Percentiles rank a stretch among this genome's conserved stretches.
Conservation (phyloP, 2,888 invertebrate genomes). For the Xiphydria camelus region DNA sequence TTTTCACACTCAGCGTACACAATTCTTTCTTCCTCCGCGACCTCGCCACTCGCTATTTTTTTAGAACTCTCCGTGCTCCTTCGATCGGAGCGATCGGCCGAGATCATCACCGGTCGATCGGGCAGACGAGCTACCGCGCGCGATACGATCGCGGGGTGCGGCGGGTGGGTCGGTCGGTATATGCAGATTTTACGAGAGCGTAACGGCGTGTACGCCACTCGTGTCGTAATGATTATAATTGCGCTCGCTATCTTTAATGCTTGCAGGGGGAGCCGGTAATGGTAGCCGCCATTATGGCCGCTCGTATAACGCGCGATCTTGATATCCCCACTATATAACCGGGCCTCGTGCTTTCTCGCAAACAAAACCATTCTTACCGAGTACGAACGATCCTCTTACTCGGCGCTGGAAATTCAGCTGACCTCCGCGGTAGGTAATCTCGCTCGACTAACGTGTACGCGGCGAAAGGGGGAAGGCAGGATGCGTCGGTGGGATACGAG, state of each 20-base stretch:
- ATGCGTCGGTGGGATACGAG: slow-evolving; percentile 3
- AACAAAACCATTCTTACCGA: slow-evolving; percentile 17
- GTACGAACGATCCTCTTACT: neutral
- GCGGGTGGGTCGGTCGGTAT: too few species aligned
- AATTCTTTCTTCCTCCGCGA: too few species aligned
- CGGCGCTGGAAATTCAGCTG: too few species aligned
- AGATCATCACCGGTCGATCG: too few species aligned
- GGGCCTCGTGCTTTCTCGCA: slow-evolving; percentile 18
- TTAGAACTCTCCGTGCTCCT: too few species aligned
- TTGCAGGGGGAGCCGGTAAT: slow-evolving; percentile 46
- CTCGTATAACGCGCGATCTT: slow-evolving; percentile 52
- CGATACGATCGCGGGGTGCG: too few species aligned
- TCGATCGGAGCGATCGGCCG: too few species aligned
- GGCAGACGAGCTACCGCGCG: too few species aligned
- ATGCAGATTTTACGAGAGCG: slow-evolving; percentile 39
- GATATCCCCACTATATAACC: slow-evolving; percentile 46
- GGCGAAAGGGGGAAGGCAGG: slow-evolving; percentile 8
- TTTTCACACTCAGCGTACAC: too few species aligned
- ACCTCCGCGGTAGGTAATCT: neutral
- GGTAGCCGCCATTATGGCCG: slow-evolving; percentile 48
- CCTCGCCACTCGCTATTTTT: too few species aligned
- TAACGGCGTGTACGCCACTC: slow-evolving; percentile 29
- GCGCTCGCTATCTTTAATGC: slow-evolving; percentile 52
- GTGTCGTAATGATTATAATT: slow-evolving; percentile 52
- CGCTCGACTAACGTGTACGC: slow-evolving; percentile 2